Percentiles rank a stretch among this genome's conserved stretches.
Conservation (phyloP, 1,140 invertebrate genomes). For the Temnothorax nylanderi region DNA sequence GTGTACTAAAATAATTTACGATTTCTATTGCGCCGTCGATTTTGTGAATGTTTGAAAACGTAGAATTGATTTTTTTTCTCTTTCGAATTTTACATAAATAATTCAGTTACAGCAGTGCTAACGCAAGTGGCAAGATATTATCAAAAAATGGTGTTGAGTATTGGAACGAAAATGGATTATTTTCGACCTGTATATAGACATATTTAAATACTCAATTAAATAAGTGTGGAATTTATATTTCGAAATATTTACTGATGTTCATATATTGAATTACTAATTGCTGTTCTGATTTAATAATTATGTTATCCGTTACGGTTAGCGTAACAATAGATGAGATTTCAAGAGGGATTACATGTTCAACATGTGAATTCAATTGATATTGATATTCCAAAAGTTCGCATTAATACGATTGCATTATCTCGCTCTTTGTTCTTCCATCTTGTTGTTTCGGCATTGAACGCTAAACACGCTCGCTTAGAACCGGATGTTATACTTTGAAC, state of each 20-base stretch:
- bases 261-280: neutral
- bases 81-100: neutral
- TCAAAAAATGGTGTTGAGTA: neutral
- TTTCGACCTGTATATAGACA: neutral
- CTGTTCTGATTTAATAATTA: constrained; percentile 10
- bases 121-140: neutral
- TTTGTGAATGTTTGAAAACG: neutral
- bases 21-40: neutral
- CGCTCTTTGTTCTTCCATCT: neutral
- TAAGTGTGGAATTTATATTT: constrained; percentile 19
- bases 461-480: neutral
- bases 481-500: neutral
- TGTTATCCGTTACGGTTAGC: neutral
- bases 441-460: neutral
- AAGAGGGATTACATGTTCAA: neutral
- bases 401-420: neutral
- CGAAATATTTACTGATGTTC: neutral
- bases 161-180: neutral
- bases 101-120: neutral
- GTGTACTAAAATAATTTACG: neutral
- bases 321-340: constrained; percentile 18
- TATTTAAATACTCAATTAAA: constrained; percentile 12
- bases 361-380: neutral
- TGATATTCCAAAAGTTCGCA: neutral
- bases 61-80: neutral